These are phyloP conservation scores for Atta colombica DNA, from an alignment of 1,140 invertebrate genomes.

Conservation along the genomic window DNA sequence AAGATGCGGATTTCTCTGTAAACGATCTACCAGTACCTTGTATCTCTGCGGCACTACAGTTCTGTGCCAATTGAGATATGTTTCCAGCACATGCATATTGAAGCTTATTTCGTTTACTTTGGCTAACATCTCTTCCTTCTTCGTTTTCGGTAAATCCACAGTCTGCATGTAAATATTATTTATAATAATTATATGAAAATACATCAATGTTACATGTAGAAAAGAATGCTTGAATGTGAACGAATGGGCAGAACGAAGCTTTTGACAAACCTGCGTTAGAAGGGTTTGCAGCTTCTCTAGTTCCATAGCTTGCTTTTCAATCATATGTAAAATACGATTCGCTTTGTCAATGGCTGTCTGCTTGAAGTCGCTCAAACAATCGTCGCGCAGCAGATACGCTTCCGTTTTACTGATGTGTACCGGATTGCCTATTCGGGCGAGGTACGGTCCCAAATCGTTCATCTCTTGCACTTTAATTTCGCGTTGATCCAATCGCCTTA, in stretches of 20 bases:
- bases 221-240: background rate
- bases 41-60: constrained; percentile 82
- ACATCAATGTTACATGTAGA: background rate
- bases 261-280: constrained; percentile 74
- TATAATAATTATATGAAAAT: constrained; percentile 19
- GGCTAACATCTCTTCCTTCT: constrained; percentile 83
- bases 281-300: constrained; percentile 69
- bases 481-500: constrained; percentile 66
- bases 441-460: constrained; percentile 88
- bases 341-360: constrained; percentile 85
- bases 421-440: constrained; percentile 86
- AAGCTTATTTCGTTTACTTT: constrained; percentile 83
- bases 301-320: constrained; percentile 81
- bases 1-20: constrained; percentile 66
- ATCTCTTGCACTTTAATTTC: constrained; percentile 80
- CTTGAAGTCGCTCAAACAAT: constrained; percentile 88
- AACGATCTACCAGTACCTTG: constrained; percentile 66
- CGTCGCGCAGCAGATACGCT: constrained; percentile 83
- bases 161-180: constrained; percentile 66
- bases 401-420: constrained; percentile 78
- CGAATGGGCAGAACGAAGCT: background rate
- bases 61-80: constrained; percentile 83
- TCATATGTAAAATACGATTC: constrained; percentile 86
- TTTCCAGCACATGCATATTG: constrained; percentile 83
- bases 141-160: constrained; percentile 81